phyloP scores from a whole-genome alignment of 2,113 vertebrate genomes.

The Hippocampus guttulatus region DNA sequence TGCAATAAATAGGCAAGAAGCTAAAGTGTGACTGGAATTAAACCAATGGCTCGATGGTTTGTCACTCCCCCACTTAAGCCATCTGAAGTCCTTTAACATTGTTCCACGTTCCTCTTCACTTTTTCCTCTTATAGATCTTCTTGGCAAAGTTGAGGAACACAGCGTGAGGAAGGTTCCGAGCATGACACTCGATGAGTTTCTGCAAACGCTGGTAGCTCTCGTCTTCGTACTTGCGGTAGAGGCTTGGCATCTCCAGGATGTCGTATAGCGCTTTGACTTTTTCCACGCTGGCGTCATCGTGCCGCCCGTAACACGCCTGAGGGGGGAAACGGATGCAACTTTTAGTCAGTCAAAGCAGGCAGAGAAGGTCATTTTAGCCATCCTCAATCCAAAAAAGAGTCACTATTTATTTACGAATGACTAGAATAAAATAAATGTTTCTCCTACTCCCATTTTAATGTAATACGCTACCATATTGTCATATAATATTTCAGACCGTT shows the following conservation, averaged over 20 bases:
- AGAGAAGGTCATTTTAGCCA: neutral
- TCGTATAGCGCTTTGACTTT: slow-evolving; percentile 84
- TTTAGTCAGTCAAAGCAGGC: neutral
- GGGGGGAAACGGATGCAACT: neutral
- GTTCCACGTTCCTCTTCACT: slow-evolving; percentile 64
- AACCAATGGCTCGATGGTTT: neutral
- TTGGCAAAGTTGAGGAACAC: slow-evolving; percentile 82
- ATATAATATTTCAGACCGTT: neutral
- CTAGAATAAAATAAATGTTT: neutral
- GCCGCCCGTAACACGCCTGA: slow-evolving; percentile 78
- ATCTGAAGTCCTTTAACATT: neutral
- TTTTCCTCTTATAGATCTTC: slow-evolving; percentile 88
- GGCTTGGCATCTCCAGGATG: slow-evolving; percentile 67
- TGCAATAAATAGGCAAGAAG: neutral
- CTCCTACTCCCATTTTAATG: too few species aligned
- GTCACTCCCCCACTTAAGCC: too few species aligned
- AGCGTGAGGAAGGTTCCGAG: slow-evolving; percentile 69
- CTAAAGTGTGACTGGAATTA: neutral
- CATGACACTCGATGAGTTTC: slow-evolving; percentile 72
- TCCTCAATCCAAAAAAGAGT: neutral
- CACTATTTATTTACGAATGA: neutral
- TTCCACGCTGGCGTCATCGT: slow-evolving; percentile 77
- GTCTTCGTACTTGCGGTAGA: slow-evolving; percentile 80
- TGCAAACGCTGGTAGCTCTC: slow-evolving; percentile 79
- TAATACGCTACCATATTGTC: neutral